These are phyloP conservation scores for Drosophila cracens DNA, from an alignment of 2,888 invertebrate species.

Conservation along the genomic window DNA sequence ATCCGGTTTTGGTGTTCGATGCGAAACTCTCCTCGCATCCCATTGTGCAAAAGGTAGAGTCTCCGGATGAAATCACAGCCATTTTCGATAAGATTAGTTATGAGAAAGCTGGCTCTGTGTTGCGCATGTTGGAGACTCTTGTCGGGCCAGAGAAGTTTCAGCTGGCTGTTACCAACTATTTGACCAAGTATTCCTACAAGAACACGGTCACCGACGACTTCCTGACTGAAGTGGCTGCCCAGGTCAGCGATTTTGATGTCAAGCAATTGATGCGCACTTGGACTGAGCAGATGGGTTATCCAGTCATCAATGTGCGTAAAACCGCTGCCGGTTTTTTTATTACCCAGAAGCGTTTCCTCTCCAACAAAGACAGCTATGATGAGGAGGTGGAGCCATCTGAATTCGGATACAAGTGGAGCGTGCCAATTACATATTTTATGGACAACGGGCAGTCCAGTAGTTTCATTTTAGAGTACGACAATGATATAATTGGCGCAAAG, in stretches of 20 bases:
- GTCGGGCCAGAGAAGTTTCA: slow-evolving; percentile 89
- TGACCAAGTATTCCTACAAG: slow-evolving; percentile 88
- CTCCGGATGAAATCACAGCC: slow-evolving; percentile 95
- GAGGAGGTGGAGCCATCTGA: slow-evolving; percentile 85
- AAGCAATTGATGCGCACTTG: slow-evolving; percentile 92
- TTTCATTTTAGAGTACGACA: slow-evolving; percentile 71
- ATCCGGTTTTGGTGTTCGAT: slow-evolving; percentile 90
- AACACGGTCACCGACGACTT: slow-evolving; percentile 93
- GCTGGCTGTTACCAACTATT: slow-evolving; percentile 89
- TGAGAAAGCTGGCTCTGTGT: slow-evolving; percentile 93
- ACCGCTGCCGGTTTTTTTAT: slow-evolving; percentile 85
- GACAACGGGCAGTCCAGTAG: slow-evolving; percentile 80
- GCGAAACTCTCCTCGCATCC: slow-evolving; percentile 94
- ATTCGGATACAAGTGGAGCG: slow-evolving; percentile 91
- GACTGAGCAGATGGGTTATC: slow-evolving; percentile 95
- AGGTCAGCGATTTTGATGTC: slow-evolving; percentile 86
- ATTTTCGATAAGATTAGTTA: slow-evolving; percentile 96
- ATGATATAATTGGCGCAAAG: slow-evolving; percentile 49
- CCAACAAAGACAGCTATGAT: slow-evolving; percentile 87
- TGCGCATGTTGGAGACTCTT: slow-evolving; percentile 94
- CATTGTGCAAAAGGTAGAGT: slow-evolving; percentile 92
- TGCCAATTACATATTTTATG: slow-evolving; percentile 90
- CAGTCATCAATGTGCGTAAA: slow-evolving; percentile 88
- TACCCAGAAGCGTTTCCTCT: slow-evolving; percentile 90
- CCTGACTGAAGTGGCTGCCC: slow-evolving; percentile 86